Evolutionary conservation across 2,797 vertebrate genomes (phyloP).

Genomic region (Xenopus petersii): DNA sequence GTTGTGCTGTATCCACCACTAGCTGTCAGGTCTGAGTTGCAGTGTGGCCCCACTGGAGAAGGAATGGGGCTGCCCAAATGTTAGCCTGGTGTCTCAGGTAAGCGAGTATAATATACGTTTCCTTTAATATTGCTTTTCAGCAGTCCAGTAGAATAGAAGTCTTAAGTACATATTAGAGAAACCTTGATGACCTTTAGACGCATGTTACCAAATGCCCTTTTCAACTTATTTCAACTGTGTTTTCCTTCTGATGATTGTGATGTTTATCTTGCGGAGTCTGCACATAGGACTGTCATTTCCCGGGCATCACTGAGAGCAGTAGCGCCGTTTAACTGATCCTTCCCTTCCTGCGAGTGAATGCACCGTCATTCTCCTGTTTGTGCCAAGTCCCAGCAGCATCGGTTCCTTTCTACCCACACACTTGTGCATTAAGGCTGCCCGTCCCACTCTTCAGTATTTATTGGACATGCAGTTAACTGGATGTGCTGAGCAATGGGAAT

Average conservation of each 20-base stretch:
- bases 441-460: background rate
- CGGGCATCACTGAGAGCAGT: background rate
- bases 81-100: too few relatives aligned
- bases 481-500: background rate
- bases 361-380: background rate
- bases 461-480: conserved; percentile 6
- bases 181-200: too few relatives aligned
- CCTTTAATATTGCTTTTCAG: too few relatives aligned
- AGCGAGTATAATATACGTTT: too few relatives aligned
- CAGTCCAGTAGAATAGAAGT: too few relatives aligned
- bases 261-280: background rate
- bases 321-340: background rate
- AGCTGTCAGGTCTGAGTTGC: too few relatives aligned
- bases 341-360: background rate
- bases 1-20: too few relatives aligned
- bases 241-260: background rate
- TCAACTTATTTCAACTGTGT: too few relatives aligned
- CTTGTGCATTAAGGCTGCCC: conserved; percentile 10
- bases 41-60: too few relatives aligned
- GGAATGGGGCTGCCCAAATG: too few relatives aligned
- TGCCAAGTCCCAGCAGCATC: background rate
- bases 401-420: background rate
- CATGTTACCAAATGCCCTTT: too few relatives aligned
- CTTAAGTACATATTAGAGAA: too few relatives aligned
- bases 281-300: background rate